Percentiles rank a stretch among this genome's conserved stretches.
phyloP scores from a whole-genome alignment of 2,797 vertebrate genomes.

The Anolis apletophallus region DNA sequence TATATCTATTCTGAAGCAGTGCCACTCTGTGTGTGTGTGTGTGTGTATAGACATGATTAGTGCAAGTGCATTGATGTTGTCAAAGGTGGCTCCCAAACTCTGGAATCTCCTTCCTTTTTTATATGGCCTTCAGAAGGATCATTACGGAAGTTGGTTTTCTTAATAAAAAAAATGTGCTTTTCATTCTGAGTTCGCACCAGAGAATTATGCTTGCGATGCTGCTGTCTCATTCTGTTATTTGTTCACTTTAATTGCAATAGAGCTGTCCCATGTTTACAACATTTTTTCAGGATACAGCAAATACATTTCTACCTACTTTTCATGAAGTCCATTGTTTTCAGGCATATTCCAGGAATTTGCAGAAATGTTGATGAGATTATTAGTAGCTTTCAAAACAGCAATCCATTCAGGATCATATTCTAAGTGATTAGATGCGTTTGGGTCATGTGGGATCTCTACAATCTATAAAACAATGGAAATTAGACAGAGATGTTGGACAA shows the following conservation, averaged over 20 bases:
- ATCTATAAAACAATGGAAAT: constrained; percentile 73
- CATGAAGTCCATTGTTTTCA: constrained; percentile 90
- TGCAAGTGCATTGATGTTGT: too few species aligned
- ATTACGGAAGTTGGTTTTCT: neutral
- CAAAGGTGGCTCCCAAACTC: neutral
- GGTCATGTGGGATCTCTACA: constrained; percentile 90
- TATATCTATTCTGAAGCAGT: neutral
- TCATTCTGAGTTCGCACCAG: neutral
- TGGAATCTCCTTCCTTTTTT: neutral
- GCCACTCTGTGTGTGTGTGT: too few species aligned
- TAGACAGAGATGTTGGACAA: neutral
- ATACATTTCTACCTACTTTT: constrained; percentile 78
- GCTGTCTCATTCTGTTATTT: neutral
- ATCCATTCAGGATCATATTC: constrained; percentile 98
- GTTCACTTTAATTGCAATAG: neutral
- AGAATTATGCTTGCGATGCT: neutral
- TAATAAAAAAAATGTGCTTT: neutral
- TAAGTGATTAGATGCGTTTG: constrained; percentile 83
- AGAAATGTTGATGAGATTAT: constrained; percentile 85
- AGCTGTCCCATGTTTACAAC: neutral
- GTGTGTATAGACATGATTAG: neutral
- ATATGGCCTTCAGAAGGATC: neutral
- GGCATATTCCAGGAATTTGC: constrained; percentile 89
- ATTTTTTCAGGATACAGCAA: neutral
- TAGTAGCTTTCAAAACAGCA: constrained; percentile 90